Percentiles rank a stretch among this genome's conserved stretches.
Conservation (phyloP, 1,140 invertebrate species). For the Eubasilissa regina region DNA sequence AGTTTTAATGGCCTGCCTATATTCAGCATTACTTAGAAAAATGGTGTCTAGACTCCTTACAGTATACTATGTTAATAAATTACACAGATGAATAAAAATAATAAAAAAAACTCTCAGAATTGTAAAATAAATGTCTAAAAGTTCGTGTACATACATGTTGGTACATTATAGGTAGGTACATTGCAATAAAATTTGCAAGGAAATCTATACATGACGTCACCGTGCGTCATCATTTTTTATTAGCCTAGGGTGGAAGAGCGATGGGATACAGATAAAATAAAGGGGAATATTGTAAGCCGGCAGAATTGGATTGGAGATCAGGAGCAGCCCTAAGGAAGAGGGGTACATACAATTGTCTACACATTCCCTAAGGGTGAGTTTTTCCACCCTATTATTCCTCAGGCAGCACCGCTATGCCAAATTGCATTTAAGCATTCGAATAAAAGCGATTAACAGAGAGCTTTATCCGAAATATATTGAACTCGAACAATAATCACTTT, state of each 20-base stretch:
- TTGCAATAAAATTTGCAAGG: conserved; percentile 46
- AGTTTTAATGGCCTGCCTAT: not conserved
- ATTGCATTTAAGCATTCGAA: conserved; percentile 38
- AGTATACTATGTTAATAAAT: conserved; percentile 7
- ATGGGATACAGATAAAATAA: conserved; percentile 48
- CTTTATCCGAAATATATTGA: conserved; percentile 12
- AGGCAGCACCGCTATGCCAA: conserved; percentile 18
- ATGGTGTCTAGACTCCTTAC: conserved; percentile 26
- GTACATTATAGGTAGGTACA: too few relatives aligned
- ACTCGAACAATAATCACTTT: not conserved
- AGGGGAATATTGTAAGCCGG: conserved; percentile 32
- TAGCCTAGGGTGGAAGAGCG: conserved; percentile 18
- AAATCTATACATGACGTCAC: conserved; percentile 32
- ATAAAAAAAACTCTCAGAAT: too few relatives aligned
- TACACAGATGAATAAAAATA: not conserved
- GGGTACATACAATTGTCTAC: conserved; percentile 43
- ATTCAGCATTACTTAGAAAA: not conserved
- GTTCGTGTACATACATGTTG: too few relatives aligned
- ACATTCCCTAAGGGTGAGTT: conserved; percentile 18
- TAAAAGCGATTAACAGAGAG: conserved; percentile 10
- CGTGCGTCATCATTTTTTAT: conserved; percentile 42
- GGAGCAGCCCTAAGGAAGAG: conserved; percentile 24
- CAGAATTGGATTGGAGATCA: conserved; percentile 40
- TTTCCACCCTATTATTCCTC: conserved; percentile 34
- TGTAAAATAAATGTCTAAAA: too few relatives aligned